Percentiles rank a stretch among this genome's conserved stretches.
These are phyloP conservation scores for Raja brachyura DNA, from an alignment of 2,113 vertebrate genomes.

Conservation along the genomic window DNA sequence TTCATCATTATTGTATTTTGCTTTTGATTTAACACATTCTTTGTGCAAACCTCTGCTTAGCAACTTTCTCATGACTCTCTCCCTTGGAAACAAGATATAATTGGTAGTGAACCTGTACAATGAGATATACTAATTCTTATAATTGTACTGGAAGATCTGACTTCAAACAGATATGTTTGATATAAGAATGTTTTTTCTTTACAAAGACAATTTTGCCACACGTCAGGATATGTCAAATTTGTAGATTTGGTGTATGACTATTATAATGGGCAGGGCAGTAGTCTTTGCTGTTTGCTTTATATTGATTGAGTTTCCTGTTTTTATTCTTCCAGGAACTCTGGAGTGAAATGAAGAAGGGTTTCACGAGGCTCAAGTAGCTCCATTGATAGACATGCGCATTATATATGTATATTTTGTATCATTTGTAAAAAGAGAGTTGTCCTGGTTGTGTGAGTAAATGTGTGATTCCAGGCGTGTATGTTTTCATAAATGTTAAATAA, in stretches of 20 bases:
- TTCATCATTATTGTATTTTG: too few species aligned
- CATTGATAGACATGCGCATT: neutral
- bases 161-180: neutral
- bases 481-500: constrained; percentile 5
- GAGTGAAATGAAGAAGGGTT: neutral
- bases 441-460: neutral
- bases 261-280: neutral
- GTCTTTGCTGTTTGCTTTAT: neutral
- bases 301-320: neutral
- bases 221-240: too few species aligned
- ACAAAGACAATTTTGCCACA: too few species aligned
- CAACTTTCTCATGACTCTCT: neutral
- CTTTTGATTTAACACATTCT: neutral
- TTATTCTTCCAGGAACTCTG: constrained; percentile 24
- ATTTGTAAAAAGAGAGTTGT: neutral
- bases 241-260: too few species aligned
- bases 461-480: neutral
- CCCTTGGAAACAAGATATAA: neutral
- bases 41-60: neutral
- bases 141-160: neutral
- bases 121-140: neutral
- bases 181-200: neutral
- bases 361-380: neutral
- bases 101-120: neutral
- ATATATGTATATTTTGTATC: constrained; percentile 17